Percentiles rank a stretch among this genome's conserved stretches.
phyloP scores from a whole-genome alignment of 2,797 vertebrate genomes.

The Sarcophilus harrisii region DNA sequence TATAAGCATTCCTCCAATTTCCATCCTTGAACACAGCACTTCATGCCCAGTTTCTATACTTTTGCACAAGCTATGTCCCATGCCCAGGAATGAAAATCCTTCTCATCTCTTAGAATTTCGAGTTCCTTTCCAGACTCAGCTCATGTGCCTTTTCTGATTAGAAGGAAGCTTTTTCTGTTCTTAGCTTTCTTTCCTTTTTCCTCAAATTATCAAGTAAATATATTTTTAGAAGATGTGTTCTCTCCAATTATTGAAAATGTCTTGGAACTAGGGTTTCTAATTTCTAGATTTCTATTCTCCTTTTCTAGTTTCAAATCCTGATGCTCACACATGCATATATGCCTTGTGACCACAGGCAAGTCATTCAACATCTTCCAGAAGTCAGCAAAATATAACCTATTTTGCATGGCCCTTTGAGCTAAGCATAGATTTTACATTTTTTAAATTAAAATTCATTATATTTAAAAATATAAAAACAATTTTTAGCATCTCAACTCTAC shows the following conservation, averaged over 20 bases:
- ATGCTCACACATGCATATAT: not conserved
- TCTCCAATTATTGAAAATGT: not conserved
- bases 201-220: not conserved
- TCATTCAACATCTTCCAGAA: not conserved
- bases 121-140: not conserved
- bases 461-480: not conserved
- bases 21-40: not conserved
- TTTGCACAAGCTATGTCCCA: not conserved
- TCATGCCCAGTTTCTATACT: not conserved
- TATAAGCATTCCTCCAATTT: not conserved
- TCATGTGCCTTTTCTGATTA: not conserved
- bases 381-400: not conserved
- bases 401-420: not conserved
- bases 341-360: not conserved
- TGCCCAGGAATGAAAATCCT: not conserved
- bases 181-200: not conserved
- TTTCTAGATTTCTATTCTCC: not conserved
- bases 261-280: not conserved
- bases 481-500: not conserved
- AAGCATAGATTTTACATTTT: not conserved
- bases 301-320: not conserved
- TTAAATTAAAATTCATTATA: not conserved
- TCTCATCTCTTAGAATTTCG: not conserved
- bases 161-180: not conserved
- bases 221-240: not conserved